Evolutionary conservation across 1,140 invertebrate genomes (phyloP), one percentile per base, ranked within the genome.

Genomic region (Magallana ariakensis): DNA sequence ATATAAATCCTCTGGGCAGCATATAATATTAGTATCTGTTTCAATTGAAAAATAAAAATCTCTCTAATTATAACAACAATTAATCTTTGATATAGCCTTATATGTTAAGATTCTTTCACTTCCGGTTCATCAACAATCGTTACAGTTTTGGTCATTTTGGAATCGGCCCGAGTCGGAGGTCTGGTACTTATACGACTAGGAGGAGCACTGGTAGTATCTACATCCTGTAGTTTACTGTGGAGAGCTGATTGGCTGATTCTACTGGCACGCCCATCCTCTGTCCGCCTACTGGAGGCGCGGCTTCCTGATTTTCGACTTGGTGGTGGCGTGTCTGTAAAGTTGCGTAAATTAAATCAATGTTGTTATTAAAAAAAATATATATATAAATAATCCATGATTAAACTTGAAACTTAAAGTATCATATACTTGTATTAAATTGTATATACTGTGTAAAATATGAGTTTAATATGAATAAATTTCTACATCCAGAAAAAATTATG

Each of bases 281-380:
- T 75, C 66, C 66, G 66, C 22, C 66, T 75, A 82, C 80, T 82
- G 46, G 80, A 82, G 6, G 80, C 80, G 46, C 55, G 80, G 8
- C 80, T 82, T 82, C 80, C 53, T 10, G 46, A 55, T 54, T 82
- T 82, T 82, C 80, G 46, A n/a, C 55, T 56, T 56, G 80, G 80
- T 55, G 80, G 80, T 56, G 80, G 80, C 54, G 80, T 82, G 19
- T 82, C 80, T 82, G 26, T 53, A 82, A 82, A 82, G 5, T 54
- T 82, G 15, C 16, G 2, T 46, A 46, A 46, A 46, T 46, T 5
- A 5, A 46, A 46, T 46, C 33, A 46, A 46, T 46, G 33, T 46
- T 46, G 33, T 46, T 46, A 46, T 82, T 55, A 13, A 11, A n/a
- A 82, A 82, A 8, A 54, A 80, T 26, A 54, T 54, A 33, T 53